These are phyloP conservation scores for Troglohyphantes excavatus DNA, from an alignment of 2,888 invertebrate species.

Conservation along the genomic window DNA sequence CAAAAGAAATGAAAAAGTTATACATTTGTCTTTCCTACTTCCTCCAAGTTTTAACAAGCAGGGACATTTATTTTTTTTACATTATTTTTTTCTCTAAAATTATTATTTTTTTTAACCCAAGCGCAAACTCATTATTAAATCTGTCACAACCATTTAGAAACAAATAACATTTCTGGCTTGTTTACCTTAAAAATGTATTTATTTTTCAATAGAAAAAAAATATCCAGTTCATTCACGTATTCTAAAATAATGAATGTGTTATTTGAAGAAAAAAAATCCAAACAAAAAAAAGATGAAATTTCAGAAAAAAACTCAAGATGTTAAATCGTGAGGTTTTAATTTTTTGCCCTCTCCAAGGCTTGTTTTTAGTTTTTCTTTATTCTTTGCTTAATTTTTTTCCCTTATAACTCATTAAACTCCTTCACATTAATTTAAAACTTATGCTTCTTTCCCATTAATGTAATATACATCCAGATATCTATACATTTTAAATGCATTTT, in stretches of 20 bases:
- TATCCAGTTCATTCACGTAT: conserved; percentile 4
- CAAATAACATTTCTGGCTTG: conserved; percentile 74
- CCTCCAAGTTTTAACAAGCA: conserved; percentile 32
- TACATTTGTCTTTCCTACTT: conserved; percentile 43
- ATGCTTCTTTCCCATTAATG: conserved; percentile 73
- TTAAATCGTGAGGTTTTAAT: conserved; percentile 70
- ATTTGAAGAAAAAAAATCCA: conserved; percentile 43
- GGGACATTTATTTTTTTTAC: conserved; percentile 30
- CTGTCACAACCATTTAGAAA: conserved; percentile 74
- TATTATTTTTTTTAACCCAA: conserved; percentile 47
- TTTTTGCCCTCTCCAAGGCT: conserved; percentile 12
- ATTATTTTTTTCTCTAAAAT: conserved; percentile 18
- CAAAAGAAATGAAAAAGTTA: conserved; percentile 15
- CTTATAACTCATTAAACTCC: conserved; percentile 69
- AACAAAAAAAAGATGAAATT: conserved; percentile 35
- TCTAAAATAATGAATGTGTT: conserved; percentile 72
- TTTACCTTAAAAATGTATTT: conserved; percentile 70
- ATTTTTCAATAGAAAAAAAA: conserved; percentile 52
- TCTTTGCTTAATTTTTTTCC: conserved; percentile 16
- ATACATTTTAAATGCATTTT: conserved; percentile 56
- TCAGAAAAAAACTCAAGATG: conserved; percentile 56
- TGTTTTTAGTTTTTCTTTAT: conserved; percentile 41
- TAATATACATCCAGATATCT: conserved; percentile 62
- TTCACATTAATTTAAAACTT: conserved; percentile 73
- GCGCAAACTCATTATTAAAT: conserved; percentile 68